phyloP scores from a whole-genome alignment of 2,797 vertebrate genomes.

The Aldrovandia affinis region DNA sequence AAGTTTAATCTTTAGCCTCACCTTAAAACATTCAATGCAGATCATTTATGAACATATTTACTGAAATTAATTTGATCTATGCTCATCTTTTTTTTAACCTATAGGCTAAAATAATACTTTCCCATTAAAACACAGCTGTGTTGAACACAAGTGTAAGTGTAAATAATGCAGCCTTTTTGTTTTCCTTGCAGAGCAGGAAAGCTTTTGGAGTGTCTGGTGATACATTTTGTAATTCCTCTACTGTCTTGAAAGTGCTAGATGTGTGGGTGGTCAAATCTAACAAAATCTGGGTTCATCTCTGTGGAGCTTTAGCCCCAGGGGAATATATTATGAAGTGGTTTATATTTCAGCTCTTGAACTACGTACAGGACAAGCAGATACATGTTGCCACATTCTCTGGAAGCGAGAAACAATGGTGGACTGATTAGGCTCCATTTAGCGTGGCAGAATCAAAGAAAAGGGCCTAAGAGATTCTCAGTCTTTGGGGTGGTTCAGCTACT shows the following conservation, averaged over 20 bases:
- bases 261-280: conserved; percentile 68
- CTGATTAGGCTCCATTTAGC: conserved; percentile 51
- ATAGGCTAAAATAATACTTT: neutral
- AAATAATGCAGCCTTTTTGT: conserved; percentile 16
- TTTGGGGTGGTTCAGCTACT: too few species aligned
- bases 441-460: neutral
- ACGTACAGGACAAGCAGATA: conserved; percentile 63
- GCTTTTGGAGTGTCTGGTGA: conserved; percentile 22
- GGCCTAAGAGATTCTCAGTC: neutral
- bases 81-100: conserved; percentile 48
- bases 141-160: conserved; percentile 28
- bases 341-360: conserved; percentile 75
- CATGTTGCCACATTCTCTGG: conserved; percentile 71
- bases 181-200: neutral
- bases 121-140: neutral
- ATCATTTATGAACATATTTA: conserved; percentile 42
- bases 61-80: conserved; percentile 46
- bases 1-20: neutral
- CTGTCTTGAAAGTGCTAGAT: conserved; percentile 43
- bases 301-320: conserved; percentile 68
- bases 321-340: conserved; percentile 74
- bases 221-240: conserved; percentile 32
- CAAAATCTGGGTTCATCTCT: conserved; percentile 63
- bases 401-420: conserved; percentile 68
- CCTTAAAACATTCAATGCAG: neutral